Evolutionary conservation across 64 coral and sea anemone genomes (phyloP).

Genomic region (Astreopora myriophthalma): DNA sequence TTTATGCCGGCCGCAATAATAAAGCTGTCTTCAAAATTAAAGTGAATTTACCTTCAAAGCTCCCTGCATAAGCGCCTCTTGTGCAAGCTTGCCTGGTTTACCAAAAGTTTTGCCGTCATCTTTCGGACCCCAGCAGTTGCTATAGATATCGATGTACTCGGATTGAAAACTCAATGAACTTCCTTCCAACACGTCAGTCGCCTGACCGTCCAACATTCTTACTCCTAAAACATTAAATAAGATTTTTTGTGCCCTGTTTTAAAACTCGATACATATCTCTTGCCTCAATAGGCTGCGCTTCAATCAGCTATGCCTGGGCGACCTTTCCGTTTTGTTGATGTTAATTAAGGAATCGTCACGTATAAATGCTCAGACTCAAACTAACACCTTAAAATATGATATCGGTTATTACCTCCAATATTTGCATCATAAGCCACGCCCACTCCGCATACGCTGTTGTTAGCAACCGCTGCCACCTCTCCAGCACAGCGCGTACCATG

Average conservation of each 20-base stretch:
- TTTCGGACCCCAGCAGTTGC: constrained; percentile 98
- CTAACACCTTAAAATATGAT: background rate
- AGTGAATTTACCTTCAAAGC: constrained; percentile 79
- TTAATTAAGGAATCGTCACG: too few species aligned
- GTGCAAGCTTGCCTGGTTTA: constrained; percentile 94
- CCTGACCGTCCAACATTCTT: constrained; percentile 93
- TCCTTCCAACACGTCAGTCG: constrained; percentile 93
- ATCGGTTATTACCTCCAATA: constrained; percentile 75
- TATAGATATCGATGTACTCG: constrained; percentile 95
- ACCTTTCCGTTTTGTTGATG: too few species aligned
- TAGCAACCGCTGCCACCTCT: constrained; percentile 87
- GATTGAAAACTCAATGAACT: constrained; percentile 96
- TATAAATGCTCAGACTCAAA: background rate
- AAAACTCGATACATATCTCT: background rate
- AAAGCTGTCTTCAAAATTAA: too few species aligned
- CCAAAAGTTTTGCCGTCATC: constrained; percentile 99
- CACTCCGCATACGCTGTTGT: constrained; percentile 93
- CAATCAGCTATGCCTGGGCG: too few species aligned
- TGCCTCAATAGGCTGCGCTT: too few species aligned
- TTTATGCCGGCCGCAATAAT: too few species aligned
- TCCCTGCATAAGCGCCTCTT: constrained; percentile 92
- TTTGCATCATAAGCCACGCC: constrained; percentile 96
- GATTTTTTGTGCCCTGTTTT: background rate
- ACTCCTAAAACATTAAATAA: constrained; percentile 45
- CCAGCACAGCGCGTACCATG: constrained; percentile 94